These are phyloP conservation scores for Smittia sp. DNA, from an alignment of 2,888 invertebrate genomes.

Conservation along the genomic window DNA sequence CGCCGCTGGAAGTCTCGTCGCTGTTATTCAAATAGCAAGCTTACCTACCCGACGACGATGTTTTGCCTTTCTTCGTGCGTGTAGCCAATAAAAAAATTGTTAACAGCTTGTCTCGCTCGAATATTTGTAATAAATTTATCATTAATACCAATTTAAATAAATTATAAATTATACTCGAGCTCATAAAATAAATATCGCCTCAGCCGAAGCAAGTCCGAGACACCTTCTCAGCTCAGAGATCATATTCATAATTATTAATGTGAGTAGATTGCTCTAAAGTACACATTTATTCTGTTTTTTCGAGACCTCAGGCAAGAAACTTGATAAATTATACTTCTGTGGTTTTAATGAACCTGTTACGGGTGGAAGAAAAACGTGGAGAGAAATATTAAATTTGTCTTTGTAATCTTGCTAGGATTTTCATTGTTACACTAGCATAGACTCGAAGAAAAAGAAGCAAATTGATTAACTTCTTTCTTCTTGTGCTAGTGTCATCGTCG, in stretches of 20 bases:
- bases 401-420: slow-evolving; percentile 26
- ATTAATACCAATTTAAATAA: slow-evolving; percentile 31
- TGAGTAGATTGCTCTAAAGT: slow-evolving; percentile 14
- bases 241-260: slow-evolving; percentile 30
- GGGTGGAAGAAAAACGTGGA: neutral
- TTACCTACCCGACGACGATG: slow-evolving; percentile 11
- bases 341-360: slow-evolving; percentile 32
- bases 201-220: neutral
- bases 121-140: slow-evolving; percentile 32
- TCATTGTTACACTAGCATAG: slow-evolving; percentile 1
- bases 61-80: slow-evolving; percentile 1
- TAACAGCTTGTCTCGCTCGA: slow-evolving; percentile 20
- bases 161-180: slow-evolving; percentile 22
- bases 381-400: slow-evolving; percentile 17
- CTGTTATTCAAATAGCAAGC: neutral
- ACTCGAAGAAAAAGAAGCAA: slow-evolving; percentile 3
- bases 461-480: slow-evolving; percentile 26
- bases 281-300: slow-evolving; percentile 7
- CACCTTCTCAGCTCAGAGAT: neutral
- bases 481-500: slow-evolving; percentile 21
- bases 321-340: slow-evolving; percentile 31
- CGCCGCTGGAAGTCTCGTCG: neutral
- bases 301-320: slow-evolving; percentile 28
- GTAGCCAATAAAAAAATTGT: slow-evolving; percentile 18
- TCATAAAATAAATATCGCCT: slow-evolving; percentile 23